Evolutionary conservation across 1,140 invertebrate genomes (phyloP).

Genomic region (Platyscapa corneri): DNA sequence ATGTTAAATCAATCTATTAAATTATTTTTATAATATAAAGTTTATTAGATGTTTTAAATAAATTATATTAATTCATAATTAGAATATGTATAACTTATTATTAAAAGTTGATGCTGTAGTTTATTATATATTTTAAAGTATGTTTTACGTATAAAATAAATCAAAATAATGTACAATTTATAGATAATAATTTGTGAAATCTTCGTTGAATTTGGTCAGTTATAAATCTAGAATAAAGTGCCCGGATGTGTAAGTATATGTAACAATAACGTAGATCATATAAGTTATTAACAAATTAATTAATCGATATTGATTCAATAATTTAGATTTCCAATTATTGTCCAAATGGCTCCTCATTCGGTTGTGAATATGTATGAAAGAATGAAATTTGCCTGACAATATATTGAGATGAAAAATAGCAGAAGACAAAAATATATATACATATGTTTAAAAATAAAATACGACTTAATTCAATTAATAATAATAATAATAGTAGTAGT

Average conservation of each 20-base stretch:
- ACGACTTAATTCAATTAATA: constrained; percentile 30
- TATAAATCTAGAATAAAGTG: constrained; percentile 23
- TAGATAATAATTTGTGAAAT: not conserved
- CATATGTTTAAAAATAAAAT: constrained; percentile 27
- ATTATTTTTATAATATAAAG: constrained; percentile 33
- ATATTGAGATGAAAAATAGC: constrained; percentile 23
- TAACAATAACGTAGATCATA: constrained; percentile 33
- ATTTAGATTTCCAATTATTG: constrained; percentile 37
- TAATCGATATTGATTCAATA: constrained; percentile 57
- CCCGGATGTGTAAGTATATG: constrained; percentile 17
- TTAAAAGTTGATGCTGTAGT: not conserved
- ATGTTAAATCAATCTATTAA: not conserved
- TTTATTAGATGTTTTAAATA: not conserved
- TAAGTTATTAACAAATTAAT: constrained; percentile 45
- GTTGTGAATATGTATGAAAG: constrained; percentile 66
- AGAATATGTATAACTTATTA: not conserved
- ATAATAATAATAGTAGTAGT: constrained; percentile 1
- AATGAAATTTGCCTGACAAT: constrained; percentile 32
- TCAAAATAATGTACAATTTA: constrained; percentile 2
- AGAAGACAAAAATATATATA: constrained; percentile 32
- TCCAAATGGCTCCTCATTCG: constrained; percentile 67
- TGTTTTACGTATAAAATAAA: not conserved
- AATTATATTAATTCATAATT: not conserved
- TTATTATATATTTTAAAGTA: not conserved
- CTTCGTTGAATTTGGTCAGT: constrained; percentile 31